These are phyloP conservation scores for Castor canadensis DNA, from an alignment of 2,113 vertebrate species.

Conservation along the genomic window DNA sequence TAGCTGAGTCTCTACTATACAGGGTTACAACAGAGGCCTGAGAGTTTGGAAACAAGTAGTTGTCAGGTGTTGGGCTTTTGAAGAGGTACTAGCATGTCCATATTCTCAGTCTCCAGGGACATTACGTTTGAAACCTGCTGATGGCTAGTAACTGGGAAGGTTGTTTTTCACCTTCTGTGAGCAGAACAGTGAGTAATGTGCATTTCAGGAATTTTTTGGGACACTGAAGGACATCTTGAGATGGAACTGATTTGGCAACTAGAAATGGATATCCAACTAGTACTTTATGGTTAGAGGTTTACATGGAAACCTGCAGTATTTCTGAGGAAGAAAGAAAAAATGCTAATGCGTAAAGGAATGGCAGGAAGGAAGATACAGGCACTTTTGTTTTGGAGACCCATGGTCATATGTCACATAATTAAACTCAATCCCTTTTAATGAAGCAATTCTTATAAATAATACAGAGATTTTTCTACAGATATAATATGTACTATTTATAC, in stretches of 20 bases:
- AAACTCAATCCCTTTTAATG: not conserved
- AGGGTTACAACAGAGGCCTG: not conserved
- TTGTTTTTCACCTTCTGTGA: not conserved
- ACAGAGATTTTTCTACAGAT: not conserved
- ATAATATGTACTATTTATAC: not conserved
- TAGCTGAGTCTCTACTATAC: fast-evolving
- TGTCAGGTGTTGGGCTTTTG: not conserved
- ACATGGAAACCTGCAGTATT: not conserved
- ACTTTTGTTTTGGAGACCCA: not conserved
- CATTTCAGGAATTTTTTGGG: not conserved
- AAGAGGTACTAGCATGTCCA: fast-evolving
- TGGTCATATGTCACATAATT: not conserved
- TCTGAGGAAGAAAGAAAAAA: not conserved
- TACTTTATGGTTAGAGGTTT: not conserved
- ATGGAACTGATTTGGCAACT: not conserved
- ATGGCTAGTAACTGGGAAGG: not conserved
- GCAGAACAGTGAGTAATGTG: not conserved
- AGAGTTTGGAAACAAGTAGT: not conserved
- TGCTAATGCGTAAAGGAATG: not conserved
- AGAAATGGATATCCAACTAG: not conserved
- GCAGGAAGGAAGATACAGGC: not conserved
- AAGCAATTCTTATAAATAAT: not conserved
- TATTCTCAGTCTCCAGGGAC: not conserved
- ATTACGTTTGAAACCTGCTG: not conserved
- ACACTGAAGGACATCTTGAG: not conserved